A percentile compares a stretch with the other conserved stretches of the same genome.
phyloP scores from a whole-genome alignment of 1,140 invertebrate genomes.

The Ephestia elutella region DNA sequence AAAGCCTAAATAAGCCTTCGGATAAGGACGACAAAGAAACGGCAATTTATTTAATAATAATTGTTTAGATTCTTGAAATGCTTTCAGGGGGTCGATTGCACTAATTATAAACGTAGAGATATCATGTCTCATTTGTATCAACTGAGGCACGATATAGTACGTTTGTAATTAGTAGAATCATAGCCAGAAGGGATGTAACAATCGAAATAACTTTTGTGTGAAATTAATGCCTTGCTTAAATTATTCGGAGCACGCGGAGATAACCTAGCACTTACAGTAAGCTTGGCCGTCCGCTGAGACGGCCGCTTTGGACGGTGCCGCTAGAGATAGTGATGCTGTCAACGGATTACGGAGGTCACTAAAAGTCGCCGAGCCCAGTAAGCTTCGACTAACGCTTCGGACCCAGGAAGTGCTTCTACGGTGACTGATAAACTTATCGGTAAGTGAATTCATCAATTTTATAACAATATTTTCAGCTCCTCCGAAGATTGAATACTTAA shows the following conservation, averaged over 20 bases:
- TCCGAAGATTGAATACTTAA: conserved; percentile 60
- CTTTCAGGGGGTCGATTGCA: conserved; percentile 67
- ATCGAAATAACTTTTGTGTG: conserved; percentile 60
- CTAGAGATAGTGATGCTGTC: conserved; percentile 55
- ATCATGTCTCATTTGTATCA: too few relatives aligned
- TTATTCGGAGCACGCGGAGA: conserved; percentile 66
- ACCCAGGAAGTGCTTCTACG: conserved; percentile 65
- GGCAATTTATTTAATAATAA: conserved; percentile 30
- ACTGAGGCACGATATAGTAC: too few relatives aligned
- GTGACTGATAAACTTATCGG: conserved; percentile 46
- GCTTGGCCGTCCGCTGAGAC: conserved; percentile 61
- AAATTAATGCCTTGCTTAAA: conserved; percentile 70
- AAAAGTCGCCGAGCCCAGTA: conserved; percentile 60
- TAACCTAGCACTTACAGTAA: conserved; percentile 74
- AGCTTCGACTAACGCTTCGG: conserved; percentile 73
- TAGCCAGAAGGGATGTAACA: too few relatives aligned
- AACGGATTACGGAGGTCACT: conserved; percentile 56
- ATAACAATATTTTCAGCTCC: conserved; percentile 62
- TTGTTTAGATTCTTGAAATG: conserved; percentile 47
- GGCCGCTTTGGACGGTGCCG: conserved; percentile 63
- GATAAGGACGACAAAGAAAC: conserved; percentile 31
- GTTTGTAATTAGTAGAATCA: too few relatives aligned
- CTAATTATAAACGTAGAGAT: too few relatives aligned
- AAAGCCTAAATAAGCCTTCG: conserved; percentile 41
- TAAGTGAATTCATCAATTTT: conserved; percentile 56